These are phyloP conservation scores for Ardeotis arabs DNA, from an alignment of 2,113 vertebrate genomes.

Conservation along the genomic window DNA sequence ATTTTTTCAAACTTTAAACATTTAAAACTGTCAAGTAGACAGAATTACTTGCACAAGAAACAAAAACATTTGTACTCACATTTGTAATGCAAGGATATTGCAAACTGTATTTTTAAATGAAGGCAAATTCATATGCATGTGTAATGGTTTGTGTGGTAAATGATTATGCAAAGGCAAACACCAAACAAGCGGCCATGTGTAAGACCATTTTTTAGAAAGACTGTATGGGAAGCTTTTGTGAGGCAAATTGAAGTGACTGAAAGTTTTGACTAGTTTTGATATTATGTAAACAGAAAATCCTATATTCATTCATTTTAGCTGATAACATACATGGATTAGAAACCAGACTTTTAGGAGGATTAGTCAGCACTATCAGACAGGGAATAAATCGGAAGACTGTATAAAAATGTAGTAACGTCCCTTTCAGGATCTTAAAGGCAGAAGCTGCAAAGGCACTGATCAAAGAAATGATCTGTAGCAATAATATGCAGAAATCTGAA, in stretches of 20 bases:
- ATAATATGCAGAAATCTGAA: neutral
- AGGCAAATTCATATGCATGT: neutral
- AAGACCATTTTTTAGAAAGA: neutral
- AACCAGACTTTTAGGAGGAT: conserved; percentile 50
- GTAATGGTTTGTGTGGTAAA: neutral
- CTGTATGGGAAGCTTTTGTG: neutral
- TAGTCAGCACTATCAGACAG: conserved; percentile 28
- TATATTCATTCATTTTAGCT: conserved; percentile 40
- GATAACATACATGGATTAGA: conserved; percentile 41
- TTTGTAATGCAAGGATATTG: neutral
- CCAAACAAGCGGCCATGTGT: neutral
- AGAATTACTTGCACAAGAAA: neutral
- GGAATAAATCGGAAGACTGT: neutral
- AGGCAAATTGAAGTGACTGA: conserved; percentile 6
- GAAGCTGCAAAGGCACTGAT: neutral
- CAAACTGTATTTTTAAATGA: neutral
- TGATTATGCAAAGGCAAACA: neutral
- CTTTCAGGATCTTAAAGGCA: neutral
- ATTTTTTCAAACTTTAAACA: neutral
- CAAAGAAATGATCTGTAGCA: neutral
- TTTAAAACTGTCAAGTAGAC: neutral
- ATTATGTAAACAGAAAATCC: conserved; percentile 57
- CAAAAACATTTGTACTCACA: neutral
- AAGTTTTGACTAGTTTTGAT: conserved; percentile 40
- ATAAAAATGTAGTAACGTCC: conserved; percentile 4